A percentile compares a stretch with the other conserved stretches of the same genome.
These are phyloP conservation scores for Drosophila melanocephala DNA, from an alignment of 2,888 invertebrate species.

Conservation along the genomic window DNA sequence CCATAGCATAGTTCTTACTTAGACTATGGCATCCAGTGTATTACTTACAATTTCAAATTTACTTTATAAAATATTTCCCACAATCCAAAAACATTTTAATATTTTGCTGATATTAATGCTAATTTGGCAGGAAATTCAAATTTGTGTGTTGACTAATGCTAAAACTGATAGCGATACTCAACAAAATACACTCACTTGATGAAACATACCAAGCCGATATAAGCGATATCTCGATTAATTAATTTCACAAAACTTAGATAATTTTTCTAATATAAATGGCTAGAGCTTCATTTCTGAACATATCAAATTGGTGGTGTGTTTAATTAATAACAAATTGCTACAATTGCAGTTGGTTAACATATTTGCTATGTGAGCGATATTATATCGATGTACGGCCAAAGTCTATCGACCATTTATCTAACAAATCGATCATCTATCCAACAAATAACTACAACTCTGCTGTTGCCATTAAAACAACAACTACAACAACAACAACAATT, in stretches of 20 bases:
- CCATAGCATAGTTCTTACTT: slow-evolving; percentile 45
- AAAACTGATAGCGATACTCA: slow-evolving; percentile 8
- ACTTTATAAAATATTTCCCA: slow-evolving; percentile 24
- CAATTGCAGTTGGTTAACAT: not conserved
- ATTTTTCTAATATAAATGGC: not conserved
- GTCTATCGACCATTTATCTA: slow-evolving; percentile 43
- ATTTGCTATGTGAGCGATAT: slow-evolving; percentile 21
- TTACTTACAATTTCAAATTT: slow-evolving; percentile 44
- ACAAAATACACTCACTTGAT: slow-evolving; percentile 8
- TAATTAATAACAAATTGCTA: not conserved
- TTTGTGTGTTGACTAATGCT: slow-evolving; percentile 11
- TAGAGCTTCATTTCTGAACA: too few species aligned
- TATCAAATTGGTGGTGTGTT: not conserved
- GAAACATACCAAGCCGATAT: not conserved
- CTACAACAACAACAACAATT: too few species aligned
- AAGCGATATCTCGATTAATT: not conserved
- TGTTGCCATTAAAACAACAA: too few species aligned
- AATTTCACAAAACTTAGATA: not conserved
- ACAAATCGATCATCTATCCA: too few species aligned
- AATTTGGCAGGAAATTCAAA: slow-evolving; percentile 38
- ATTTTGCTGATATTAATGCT: not conserved
- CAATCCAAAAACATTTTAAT: slow-evolving; percentile 13
- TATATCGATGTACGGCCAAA: slow-evolving; percentile 36
- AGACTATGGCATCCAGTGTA: slow-evolving; percentile 45
- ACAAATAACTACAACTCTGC: too few species aligned